Percentiles rank a stretch among this genome's conserved stretches.
phyloP scores from a whole-genome alignment of 2,113 vertebrate species.

The Apodemus sylvaticus region DNA sequence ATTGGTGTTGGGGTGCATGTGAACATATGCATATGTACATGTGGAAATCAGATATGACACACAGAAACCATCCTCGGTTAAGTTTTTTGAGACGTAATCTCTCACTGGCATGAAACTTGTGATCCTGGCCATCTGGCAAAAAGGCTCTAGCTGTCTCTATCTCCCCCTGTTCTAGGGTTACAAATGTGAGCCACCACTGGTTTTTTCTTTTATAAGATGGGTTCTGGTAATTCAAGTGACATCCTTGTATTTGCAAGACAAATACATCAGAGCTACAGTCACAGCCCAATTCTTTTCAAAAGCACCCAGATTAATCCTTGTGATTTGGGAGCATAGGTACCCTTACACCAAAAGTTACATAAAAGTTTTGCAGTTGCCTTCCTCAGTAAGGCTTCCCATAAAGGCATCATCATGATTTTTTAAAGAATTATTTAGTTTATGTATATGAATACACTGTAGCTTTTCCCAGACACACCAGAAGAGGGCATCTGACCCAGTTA shows the following conservation, averaged over 20 bases:
- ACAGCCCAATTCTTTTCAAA: background rate
- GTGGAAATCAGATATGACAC: background rate
- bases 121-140: too few relatives aligned
- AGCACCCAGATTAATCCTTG: background rate
- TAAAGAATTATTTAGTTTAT: too few relatives aligned
- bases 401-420: background rate
- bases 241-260: background rate
- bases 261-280: too few relatives aligned
- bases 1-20: background rate
- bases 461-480: too few relatives aligned
- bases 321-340: background rate
- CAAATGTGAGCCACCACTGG: background rate
- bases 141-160: background rate
- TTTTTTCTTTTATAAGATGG: background rate
- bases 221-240: background rate
- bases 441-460: too few relatives aligned
- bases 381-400: background rate
- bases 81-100: background rate
- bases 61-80: background rate
- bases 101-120: background rate
- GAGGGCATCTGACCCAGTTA: too few relatives aligned
- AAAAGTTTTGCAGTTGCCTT: background rate
- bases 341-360: background rate
- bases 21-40: background rate
- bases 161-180: too few relatives aligned